These are phyloP conservation scores for Ceratosolen fusciceps DNA, from an alignment of 1,140 invertebrate species.

Conservation along the genomic window DNA sequence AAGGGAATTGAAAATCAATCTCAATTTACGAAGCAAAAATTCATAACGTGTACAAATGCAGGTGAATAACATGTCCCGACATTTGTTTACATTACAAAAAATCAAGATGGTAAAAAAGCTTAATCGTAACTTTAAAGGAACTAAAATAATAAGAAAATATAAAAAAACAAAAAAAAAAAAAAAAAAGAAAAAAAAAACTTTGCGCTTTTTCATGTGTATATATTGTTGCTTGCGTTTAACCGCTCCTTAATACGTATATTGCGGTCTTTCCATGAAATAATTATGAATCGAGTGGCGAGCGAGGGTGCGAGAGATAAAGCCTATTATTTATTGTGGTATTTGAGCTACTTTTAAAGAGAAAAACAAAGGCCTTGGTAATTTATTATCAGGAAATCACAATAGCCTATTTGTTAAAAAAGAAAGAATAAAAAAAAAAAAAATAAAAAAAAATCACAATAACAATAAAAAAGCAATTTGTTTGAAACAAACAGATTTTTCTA, in stretches of 20 bases:
- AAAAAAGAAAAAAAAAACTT: conserved; percentile 47
- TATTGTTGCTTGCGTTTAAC: conserved; percentile 64
- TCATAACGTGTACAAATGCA: neutral
- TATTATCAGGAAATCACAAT: neutral
- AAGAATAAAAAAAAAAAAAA: neutral
- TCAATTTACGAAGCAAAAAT: conserved; percentile 16
- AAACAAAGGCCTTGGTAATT: neutral
- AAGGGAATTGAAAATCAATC: conserved; percentile 35
- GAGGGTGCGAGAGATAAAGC: neutral
- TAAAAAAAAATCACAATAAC: neutral
- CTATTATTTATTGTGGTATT: conserved; percentile 28
- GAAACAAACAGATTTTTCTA: neutral
- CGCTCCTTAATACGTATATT: conserved; percentile 56
- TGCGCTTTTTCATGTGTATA: conserved; percentile 65
- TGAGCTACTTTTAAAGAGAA: neutral
- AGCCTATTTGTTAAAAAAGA: neutral
- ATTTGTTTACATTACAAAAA: conserved; percentile 28
- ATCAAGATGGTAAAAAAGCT: neutral
- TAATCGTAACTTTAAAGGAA: conserved; percentile 37
- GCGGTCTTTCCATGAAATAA: conserved; percentile 41
- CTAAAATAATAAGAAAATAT: too few species aligned
- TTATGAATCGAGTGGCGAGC: neutral
- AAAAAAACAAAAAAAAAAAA: conserved; percentile 36
- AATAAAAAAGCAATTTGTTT: neutral
- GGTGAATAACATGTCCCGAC: conserved; percentile 27